Conservation (phyloP, 2,888 invertebrate species). For the Melanostoma mellinum region DNA sequence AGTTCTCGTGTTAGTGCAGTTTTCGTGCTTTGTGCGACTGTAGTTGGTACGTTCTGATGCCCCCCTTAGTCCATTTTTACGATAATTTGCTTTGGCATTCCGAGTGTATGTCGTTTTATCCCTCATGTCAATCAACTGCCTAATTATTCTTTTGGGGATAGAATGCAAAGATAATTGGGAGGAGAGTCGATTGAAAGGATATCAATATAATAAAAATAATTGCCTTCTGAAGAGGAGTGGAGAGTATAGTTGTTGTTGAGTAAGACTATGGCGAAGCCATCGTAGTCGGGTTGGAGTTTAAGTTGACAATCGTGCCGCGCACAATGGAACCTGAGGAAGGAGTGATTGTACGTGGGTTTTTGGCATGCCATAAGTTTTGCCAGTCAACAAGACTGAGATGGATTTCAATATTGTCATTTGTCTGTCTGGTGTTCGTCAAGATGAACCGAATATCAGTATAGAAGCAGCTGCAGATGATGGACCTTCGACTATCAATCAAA, state of each 20-base stretch:
- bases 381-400: constrained; percentile 19
- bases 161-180: constrained; percentile 82
- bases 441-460: constrained; percentile 18
- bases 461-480: constrained; percentile 24
- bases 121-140: constrained; percentile 82
- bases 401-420: constrained; percentile 72
- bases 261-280: neutral
- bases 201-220: constrained; percentile 79
- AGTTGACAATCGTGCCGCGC: constrained; percentile 49
- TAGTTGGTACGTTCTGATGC: neutral
- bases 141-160: constrained; percentile 81
- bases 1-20: no score
- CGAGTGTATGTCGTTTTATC: constrained; percentile 82
- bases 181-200: constrained; percentile 76
- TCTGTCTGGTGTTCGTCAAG: constrained; percentile 63
- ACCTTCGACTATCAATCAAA: constrained; percentile 63
- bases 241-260: constrained; percentile 3
- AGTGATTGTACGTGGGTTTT: constrained; percentile 50
- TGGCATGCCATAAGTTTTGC: constrained; percentile 55
- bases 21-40: no score
- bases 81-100: constrained; percentile 82
- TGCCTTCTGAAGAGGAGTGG: constrained; percentile 37
- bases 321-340: constrained; percentile 46
- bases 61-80: constrained; percentile 76
- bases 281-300: constrained; percentile 20